phyloP scores from a whole-genome alignment of 2,888 invertebrate genomes.

The Meta bourneti region DNA sequence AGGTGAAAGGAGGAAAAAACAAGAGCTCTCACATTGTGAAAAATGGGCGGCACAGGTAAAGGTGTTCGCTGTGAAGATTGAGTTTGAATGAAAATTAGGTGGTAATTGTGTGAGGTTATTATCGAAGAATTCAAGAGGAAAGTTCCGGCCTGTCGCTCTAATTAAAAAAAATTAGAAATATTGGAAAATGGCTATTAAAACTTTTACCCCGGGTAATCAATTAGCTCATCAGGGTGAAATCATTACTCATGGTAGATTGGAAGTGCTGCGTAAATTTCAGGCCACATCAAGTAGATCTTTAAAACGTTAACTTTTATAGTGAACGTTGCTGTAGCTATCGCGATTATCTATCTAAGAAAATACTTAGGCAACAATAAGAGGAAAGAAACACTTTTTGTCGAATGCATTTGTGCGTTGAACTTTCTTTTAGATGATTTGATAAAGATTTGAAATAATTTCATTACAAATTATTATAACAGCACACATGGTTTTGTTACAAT shows the following conservation, averaged over 20 bases:
- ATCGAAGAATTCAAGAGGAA: conserved; percentile 16
- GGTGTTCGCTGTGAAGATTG: conserved; percentile 16
- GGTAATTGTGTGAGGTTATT: conserved; percentile 14
- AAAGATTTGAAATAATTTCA: too few species aligned
- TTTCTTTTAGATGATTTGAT: too few species aligned
- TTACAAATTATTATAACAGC: too few species aligned
- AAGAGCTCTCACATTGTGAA: background rate
- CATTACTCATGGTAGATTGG: background rate
- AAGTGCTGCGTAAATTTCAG: background rate
- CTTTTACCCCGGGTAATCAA: background rate
- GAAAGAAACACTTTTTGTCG: too few species aligned
- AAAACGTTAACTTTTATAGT: background rate
- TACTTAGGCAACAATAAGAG: too few species aligned
- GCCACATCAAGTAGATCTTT: background rate
- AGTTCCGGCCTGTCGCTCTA: background rate
- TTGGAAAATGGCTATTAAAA: conserved; percentile 12
- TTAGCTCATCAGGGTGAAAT: background rate
- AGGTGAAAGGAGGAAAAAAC: background rate
- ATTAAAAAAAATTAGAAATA: conserved; percentile 12
- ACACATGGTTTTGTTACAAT: too few species aligned
- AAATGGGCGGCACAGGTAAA: conserved; percentile 1
- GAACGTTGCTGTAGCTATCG: too few species aligned
- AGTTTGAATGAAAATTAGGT: conserved; percentile 40
- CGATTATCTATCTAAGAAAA: too few species aligned
- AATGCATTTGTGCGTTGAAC: too few species aligned